phyloP scores from a whole-genome alignment of 2,888 invertebrate species.

The Penaeus monodon region DNA sequence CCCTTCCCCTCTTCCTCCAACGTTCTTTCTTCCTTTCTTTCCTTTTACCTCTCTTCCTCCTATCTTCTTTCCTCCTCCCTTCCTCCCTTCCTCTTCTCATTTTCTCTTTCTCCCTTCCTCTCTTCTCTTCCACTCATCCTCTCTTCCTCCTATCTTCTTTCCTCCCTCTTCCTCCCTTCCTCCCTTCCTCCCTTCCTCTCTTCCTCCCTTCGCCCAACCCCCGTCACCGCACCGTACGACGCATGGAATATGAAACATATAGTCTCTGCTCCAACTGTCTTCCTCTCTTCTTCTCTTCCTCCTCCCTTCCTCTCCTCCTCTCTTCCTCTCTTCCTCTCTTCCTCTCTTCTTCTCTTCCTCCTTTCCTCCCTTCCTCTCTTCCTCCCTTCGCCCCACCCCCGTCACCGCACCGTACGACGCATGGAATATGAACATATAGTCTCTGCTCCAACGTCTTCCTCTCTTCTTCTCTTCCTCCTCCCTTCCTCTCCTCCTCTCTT shows the following conservation, averaged over 20 bases:
- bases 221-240: background rate
- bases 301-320: background rate
- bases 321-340: background rate
- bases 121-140: background rate
- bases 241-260: conserved; percentile 16
- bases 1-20: background rate
- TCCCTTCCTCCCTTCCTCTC: conserved; percentile 17
- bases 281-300: background rate
- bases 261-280: conserved; percentile 30
- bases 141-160: too few species aligned
- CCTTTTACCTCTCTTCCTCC: background rate
- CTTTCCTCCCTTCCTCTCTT: background rate
- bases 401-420: background rate
- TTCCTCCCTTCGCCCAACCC: background rate
- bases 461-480: background rate
- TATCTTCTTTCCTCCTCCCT: background rate
- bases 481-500: background rate
- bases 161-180: background rate
- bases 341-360: background rate
- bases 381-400: background rate
- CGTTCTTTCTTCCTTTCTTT: background rate
- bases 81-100: background rate
- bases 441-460: too few species aligned
- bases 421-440: conserved; percentile 22
- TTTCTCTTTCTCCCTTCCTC: background rate